Conservation (phyloP, 2,113 vertebrate genomes). For the Brachyhypopomus occidentalis region DNA sequence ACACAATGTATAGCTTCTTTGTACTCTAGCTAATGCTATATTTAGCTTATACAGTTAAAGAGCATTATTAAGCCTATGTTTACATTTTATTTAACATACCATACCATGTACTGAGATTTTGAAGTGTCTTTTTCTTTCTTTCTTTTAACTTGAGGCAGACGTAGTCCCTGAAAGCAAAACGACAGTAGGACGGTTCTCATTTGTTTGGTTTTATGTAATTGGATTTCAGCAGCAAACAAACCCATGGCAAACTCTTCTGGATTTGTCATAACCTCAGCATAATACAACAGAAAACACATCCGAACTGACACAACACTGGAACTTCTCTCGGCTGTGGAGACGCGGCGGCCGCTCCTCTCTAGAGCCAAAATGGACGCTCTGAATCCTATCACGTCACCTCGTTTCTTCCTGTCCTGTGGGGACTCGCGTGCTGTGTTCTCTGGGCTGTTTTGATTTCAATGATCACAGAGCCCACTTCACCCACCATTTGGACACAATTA, state of each 20-base stretch:
- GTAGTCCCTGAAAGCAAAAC: slow-evolving; percentile 3
- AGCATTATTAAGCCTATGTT: slow-evolving; percentile 25
- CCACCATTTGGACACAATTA: slow-evolving; percentile 56
- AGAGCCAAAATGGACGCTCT: neutral
- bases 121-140: neutral
- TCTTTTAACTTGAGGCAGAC: neutral
- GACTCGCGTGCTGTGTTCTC: slow-evolving; percentile 33
- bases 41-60: slow-evolving; percentile 25
- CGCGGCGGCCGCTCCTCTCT: slow-evolving; percentile 28
- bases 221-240: slow-evolving; percentile 8
- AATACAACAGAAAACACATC: slow-evolving; percentile 25
- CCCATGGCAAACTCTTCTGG: slow-evolving; percentile 40
- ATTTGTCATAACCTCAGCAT: slow-evolving; percentile 39
- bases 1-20: slow-evolving; percentile 42
- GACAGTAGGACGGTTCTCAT: slow-evolving; percentile 13
- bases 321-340: slow-evolving; percentile 32
- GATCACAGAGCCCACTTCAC: slow-evolving; percentile 53
- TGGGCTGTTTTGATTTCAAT: slow-evolving; percentile 4
- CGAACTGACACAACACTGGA: slow-evolving; percentile 33
- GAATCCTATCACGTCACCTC: slow-evolving; percentile 46
- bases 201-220: neutral
- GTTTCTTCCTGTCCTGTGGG: slow-evolving; percentile 45
- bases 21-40: slow-evolving; percentile 37
- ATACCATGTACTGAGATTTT: slow-evolving; percentile 4
- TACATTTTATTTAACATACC: slow-evolving; percentile 8